Conservation (phyloP, 2,888 invertebrate species). For the Asteroscopus sphinx region DNA sequence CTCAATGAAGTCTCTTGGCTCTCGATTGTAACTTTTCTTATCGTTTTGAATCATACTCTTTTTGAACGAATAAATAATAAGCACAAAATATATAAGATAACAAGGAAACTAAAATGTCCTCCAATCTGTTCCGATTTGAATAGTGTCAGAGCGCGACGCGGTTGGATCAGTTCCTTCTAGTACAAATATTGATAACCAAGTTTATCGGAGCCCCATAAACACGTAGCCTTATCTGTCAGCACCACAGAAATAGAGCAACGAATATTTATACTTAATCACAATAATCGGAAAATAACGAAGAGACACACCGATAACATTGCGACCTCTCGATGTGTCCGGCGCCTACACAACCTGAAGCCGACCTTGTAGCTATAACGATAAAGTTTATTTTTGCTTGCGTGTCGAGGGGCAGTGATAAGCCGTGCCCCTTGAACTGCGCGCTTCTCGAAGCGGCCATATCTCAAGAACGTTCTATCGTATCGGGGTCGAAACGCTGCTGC, state of each 20-base stretch:
- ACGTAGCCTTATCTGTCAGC: conserved; percentile 62
- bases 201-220: conserved; percentile 64
- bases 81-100: not conserved
- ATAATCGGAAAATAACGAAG: conserved; percentile 83
- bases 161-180: not conserved
- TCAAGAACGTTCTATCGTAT: conserved; percentile 67
- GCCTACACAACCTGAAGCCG: conserved; percentile 10
- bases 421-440: conserved; percentile 68
- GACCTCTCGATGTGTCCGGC: conserved; percentile 60
- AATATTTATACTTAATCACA: conserved; percentile 75
- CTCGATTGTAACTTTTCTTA: too few relatives aligned
- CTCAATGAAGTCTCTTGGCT: too few relatives aligned
- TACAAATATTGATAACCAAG: conserved; percentile 63
- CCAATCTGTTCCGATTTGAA: conserved; percentile 1
- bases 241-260: conserved; percentile 66
- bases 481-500: conserved; percentile 50
- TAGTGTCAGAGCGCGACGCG: conserved; percentile 4
- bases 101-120: conserved; percentile 1
- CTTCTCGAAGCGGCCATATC: conserved; percentile 64
- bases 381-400: conserved; percentile 33
- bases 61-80: too few relatives aligned
- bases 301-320: conserved; percentile 68
- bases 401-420: conserved; percentile 61
- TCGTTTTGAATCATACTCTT: too few relatives aligned
- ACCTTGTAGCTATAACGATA: conserved; percentile 13